Percentiles rank a stretch among this genome's conserved stretches.
Evolutionary conservation across 1,140 invertebrate genomes (phyloP).

Genomic region (Hypothenemus hampei): DNA sequence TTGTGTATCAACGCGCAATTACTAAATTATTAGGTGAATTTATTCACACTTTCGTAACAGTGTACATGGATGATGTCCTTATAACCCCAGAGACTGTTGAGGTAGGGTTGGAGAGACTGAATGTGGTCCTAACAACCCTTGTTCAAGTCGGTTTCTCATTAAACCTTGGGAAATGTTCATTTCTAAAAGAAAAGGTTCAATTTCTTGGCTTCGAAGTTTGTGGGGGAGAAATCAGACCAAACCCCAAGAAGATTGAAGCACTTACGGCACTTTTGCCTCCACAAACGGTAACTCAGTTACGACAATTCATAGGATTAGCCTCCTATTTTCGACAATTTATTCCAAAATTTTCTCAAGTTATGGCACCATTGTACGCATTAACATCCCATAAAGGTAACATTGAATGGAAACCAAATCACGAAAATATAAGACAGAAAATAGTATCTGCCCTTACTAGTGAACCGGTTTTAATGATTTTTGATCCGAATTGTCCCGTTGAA

Average conservation of each 20-base stretch:
- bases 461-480: conserved; percentile 27
- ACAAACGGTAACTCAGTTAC: conserved; percentile 36
- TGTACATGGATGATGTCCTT: conserved; percentile 35
- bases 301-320: conserved; percentile 44
- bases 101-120: conserved; percentile 29
- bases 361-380: conserved; percentile 1
- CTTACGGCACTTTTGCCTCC: conserved; percentile 26
- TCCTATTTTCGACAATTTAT: conserved; percentile 38
- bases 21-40: conserved; percentile 39
- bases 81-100: conserved; percentile 30
- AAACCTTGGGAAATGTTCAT: conserved; percentile 26
- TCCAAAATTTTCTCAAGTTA: neutral
- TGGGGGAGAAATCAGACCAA: conserved; percentile 27
- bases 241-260: conserved; percentile 29
- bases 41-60: conserved; percentile 9
- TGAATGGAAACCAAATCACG: neutral
- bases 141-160: conserved; percentile 19
- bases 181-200: conserved; percentile 15
- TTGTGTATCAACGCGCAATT: conserved; percentile 46
- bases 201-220: conserved; percentile 22
- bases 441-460: conserved; percentile 15
- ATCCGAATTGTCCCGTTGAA: conserved; percentile 21
- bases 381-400: neutral
- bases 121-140: conserved; percentile 27
- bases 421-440: conserved; percentile 9